Base-by-base conservation (phyloP, 2,113 vertebrate species). In the Seriola quinqueradiata region DNA sequence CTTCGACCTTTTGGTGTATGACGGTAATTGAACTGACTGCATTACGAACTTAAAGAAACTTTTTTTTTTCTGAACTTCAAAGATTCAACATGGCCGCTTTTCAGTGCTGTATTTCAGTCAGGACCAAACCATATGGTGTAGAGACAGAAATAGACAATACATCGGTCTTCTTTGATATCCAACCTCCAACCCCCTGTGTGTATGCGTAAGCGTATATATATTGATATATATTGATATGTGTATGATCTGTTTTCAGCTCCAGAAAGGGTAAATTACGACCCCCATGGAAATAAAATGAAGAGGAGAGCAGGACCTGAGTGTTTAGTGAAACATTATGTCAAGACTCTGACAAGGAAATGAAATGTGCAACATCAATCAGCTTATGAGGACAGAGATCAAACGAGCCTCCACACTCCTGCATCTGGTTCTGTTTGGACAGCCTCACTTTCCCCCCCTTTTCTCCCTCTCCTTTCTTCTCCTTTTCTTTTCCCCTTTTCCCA, bases 271-370 rank as follows among this genome's bases (percentile, higher is more conserved):
- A 90, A 93, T 93, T 84, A 91, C 72, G 90, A 90, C 84, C 89
- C 79, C 86, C 36, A 46, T 82, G 87, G 86, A 92, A 92, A 85
- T 75, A 83, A 83, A 91, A 86, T 81, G 77, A 88, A 92, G 90
- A 90, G 70, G 85, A 92, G 79, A 88, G 90, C 76, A 54, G 86
- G 86, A 85, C 79, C 85, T 82, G 89, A 93, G 93, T 92, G 93
- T 96, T 94, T 95, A 95, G 95, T 78, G 93, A 94, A 90, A 93
- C 93, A 82, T 95, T 93, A 94, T 94, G 95, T 96, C 95, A 96
- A 87, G 92, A 92, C 87, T 90, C 82, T 90, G 96, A 94, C 90
- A 92, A 95, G 95, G 93, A 92, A 96, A 94, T 91, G 94, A 96
- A 92, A 90, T 67, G 87, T 90, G 91, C 95, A 92, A 93, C 95